These are phyloP conservation scores for Lateolabrax maculatus DNA, from an alignment of 2,797 vertebrate genomes.

Conservation along the genomic window DNA sequence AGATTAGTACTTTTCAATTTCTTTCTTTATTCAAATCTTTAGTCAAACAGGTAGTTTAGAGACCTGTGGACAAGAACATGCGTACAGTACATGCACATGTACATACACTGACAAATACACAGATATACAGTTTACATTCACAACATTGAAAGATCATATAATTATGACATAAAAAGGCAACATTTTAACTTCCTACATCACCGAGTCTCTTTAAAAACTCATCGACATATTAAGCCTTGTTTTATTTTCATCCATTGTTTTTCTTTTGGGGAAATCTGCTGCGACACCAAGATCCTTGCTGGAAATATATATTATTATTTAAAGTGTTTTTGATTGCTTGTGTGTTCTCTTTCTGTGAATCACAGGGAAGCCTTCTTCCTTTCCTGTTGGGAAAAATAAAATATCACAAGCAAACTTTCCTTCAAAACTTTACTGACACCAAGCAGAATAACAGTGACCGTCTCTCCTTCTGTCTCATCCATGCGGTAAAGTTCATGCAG, in stretches of 20 bases:
- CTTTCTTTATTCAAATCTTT: neutral
- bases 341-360: neutral
- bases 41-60: too few species aligned
- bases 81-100: neutral
- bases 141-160: neutral
- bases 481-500: neutral
- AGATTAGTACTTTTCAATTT: neutral
- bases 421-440: constrained; percentile 36
- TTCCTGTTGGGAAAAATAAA: neutral
- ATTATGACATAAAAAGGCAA: neutral
- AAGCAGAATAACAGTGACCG: neutral
- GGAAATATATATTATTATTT: neutral
- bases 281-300: neutral
- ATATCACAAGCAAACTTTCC: neutral
- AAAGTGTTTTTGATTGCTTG: too few species aligned
- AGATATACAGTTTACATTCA: neutral
- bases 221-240: too few species aligned
- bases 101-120: neutral
- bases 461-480: neutral
- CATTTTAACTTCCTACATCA: too few species aligned
- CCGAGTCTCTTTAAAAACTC: too few species aligned
- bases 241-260: neutral
- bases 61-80: neutral
- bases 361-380: neutral
- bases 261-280: neutral